A percentile compares a stretch with the other conserved stretches of the same genome.
These are phyloP conservation scores for Salticus scenicus DNA, from an alignment of 2,888 invertebrate species.

Conservation along the genomic window DNA sequence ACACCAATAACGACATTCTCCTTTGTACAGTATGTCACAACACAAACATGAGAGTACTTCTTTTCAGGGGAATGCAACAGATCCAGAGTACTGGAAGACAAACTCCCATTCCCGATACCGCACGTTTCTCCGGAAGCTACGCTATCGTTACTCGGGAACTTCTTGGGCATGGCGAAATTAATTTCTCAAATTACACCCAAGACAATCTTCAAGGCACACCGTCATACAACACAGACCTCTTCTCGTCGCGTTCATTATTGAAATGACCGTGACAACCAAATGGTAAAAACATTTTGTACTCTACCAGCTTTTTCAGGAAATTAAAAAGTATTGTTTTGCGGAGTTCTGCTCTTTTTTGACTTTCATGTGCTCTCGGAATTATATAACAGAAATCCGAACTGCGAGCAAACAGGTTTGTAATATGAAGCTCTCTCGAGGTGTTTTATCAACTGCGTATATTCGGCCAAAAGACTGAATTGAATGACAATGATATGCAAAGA, in stretches of 20 bases:
- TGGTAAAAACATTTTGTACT: background rate
- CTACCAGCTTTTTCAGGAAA: constrained; percentile 8
- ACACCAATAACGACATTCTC: constrained; percentile 41
- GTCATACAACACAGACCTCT: no score
- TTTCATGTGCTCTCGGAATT: constrained; percentile 17
- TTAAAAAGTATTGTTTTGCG: constrained; percentile 1
- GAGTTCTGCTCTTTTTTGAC: constrained; percentile 10
- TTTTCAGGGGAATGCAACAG: constrained; percentile 1
- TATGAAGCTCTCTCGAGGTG: constrained; percentile 13
- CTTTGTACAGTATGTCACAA: constrained; percentile 46
- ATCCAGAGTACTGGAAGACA: background rate
- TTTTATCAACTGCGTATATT: no score
- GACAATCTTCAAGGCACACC: background rate
- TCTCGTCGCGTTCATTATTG: no score
- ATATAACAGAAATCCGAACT: constrained; percentile 53
- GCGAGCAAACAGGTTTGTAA: constrained; percentile 57
- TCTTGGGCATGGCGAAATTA: no score
- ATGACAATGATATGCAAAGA: no score
- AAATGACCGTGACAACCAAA: background rate
- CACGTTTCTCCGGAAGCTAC: constrained; percentile 23
- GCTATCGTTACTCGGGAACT: background rate
- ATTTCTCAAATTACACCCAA: no score
- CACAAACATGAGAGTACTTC: constrained; percentile 52
- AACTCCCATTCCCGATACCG: constrained; percentile 23
- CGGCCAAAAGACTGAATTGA: no score